Base-by-base conservation (phyloP, 2,888 invertebrate genomes). In the Acanthococcus lagerstroemiae region DNA sequence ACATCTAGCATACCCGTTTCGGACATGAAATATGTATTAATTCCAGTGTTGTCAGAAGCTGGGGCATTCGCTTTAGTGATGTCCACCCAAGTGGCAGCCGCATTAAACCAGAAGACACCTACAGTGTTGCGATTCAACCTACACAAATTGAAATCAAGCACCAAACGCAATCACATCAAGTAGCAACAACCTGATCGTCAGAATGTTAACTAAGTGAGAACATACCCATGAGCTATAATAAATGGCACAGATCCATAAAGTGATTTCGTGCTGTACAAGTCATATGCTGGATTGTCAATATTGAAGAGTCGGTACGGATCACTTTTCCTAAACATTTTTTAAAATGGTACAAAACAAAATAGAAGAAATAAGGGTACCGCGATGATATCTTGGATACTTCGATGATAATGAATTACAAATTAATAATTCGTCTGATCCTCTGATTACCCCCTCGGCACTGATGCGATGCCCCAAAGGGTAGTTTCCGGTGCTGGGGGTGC, bases 61-160 rank as follows among this genome's bases (percentile, higher is more conserved):
- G 88, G 86, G 1, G 90, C 89, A 25, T 56, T 56, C 2, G 56
- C 57, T 73, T 85, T 83, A 21, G 82, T 81, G 22, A 97, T 84
- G 74, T 99, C 99, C 25, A 99, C 85, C 99, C 99, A 99, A 0
- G 96, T 99, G 79, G 99, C 99, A 0, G 99, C 95, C 0, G 95
- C 87, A 79, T 99, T 99, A 74, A 93, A 85, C 97, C 97, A 99
- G 75, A 93, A 93, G 21, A 95, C 83, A 25, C 95, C 97, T 0
- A 88, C 85, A 0, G 92, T 90, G 71, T 83, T 83, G 71, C n/a
- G n/a, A n/a, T 88, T 84, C 37, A 83, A 76, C 88, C 37, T 37
- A 3, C 3, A 37, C 12, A 1, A 37, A n/a, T 37, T 30, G 37
- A 37, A 3, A 37, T 15, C 37, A 1, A 3, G 3, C n/a, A 37